phyloP scores from a whole-genome alignment of 2,113 vertebrate genomes.

The Crotalus viridis region DNA sequence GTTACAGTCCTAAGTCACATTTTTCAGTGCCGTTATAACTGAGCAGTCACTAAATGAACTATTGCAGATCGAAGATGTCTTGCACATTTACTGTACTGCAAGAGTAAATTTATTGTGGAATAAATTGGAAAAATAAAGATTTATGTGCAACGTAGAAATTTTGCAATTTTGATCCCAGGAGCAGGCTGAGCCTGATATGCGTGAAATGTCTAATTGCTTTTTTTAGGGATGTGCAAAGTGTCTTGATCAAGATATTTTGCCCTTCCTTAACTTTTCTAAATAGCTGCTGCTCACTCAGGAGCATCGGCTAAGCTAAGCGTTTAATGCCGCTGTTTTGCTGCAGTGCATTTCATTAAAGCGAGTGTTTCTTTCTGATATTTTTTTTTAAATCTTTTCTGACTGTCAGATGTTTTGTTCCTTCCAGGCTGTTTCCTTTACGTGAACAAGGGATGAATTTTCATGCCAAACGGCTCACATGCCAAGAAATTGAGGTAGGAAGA shows the following conservation, averaged over 20 bases:
- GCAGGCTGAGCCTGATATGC: background rate
- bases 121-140: background rate
- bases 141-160: background rate
- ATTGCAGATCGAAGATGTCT: too few species aligned
- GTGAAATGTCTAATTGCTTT: background rate
- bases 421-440: slow-evolving; percentile 92
- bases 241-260: too few species aligned
- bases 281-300: too few species aligned
- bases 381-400: background rate
- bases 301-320: too few species aligned
- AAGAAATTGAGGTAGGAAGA: slow-evolving; percentile 84
- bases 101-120: too few species aligned
- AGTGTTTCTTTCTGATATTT: background rate
- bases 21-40: too few species aligned
- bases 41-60: too few species aligned
- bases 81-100: too few species aligned
- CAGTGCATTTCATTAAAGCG: background rate
- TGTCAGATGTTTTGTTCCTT: background rate
- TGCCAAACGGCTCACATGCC: slow-evolving; percentile 83
- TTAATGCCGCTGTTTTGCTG: background rate
- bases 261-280: background rate
- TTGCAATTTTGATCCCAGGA: too few species aligned
- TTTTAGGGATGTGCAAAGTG: too few species aligned
- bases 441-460: slow-evolving; percentile 91
- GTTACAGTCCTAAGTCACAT: too few species aligned